Conservation (phyloP, 2,888 invertebrate genomes). For the Drosophila sordidula region DNA sequence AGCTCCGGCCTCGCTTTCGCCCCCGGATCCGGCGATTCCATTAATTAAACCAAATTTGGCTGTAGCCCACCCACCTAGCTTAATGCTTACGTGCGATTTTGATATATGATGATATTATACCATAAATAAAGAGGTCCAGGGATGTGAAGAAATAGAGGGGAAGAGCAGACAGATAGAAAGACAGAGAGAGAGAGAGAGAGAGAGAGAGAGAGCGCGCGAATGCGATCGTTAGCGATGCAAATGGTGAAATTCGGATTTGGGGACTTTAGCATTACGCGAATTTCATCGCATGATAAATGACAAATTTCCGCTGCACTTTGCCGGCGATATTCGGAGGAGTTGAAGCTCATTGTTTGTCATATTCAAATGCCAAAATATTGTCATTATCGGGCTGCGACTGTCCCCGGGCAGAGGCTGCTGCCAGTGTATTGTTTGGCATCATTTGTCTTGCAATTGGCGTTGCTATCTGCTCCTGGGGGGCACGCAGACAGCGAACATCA, state of each 20-base stretch:
- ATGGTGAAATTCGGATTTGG: constrained; percentile 40
- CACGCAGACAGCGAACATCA: constrained; percentile 6
- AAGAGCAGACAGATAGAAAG: too few species aligned
- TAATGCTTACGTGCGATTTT: constrained; percentile 71
- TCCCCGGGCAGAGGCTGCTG: constrained; percentile 6
- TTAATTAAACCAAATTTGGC: constrained; percentile 64
- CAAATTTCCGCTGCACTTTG: constrained; percentile 77
- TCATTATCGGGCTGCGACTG: constrained; percentile 66
- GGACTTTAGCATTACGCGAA: constrained; percentile 52
- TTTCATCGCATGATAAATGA: constrained; percentile 75
- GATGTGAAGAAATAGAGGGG: too few species aligned
- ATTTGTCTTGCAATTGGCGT: constrained; percentile 71
- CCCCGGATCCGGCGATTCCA: constrained; percentile 47
- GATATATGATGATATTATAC: constrained; percentile 62
- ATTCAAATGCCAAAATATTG: constrained; percentile 80
- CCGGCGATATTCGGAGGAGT: constrained; percentile 28
- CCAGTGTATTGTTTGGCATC: constrained; percentile 56
- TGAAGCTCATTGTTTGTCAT: constrained; percentile 73
- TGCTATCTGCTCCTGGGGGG: constrained; percentile 61
- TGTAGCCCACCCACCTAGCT: constrained; percentile 70
- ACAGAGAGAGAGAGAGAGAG: background rate
- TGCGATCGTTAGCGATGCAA: constrained; percentile 52
- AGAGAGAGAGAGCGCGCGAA: background rate
- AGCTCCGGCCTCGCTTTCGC: background rate
- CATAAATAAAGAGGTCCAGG: background rate